Base-by-base conservation (phyloP, 2,888 invertebrate species). In the Auanema sp. region DNA sequence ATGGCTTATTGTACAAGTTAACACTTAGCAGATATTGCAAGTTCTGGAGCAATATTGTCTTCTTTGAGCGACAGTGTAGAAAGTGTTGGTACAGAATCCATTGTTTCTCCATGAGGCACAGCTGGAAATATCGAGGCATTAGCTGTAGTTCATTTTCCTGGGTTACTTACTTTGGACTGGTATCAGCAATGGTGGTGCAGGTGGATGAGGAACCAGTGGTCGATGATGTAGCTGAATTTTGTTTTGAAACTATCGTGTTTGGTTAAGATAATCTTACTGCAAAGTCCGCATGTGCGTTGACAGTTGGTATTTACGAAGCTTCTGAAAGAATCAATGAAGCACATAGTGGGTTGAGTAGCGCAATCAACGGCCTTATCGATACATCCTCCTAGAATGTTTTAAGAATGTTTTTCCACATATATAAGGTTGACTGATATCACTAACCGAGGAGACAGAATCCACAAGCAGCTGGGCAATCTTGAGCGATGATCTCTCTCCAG, bases 291-390 rank as follows among this genome's bases (percentile, higher is more conserved):
- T 5, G 33, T 33, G 8, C 47, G 16, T 47, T 47, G 47, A 47
- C 47, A 47, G 21, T 47, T 47, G 18, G 16, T 11, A 11, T 5
- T 47, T 5, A 11, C 11, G 21, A 47, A 47, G 16, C 18, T 16
- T 11, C 11, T 16, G 16, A 47, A 16, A 21, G 16, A 18, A 8
- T 18, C 21, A 2, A 18, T 47, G 47, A 18, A 18, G 47, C 47
- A 47, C 16, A 47, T 47, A 5, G 47, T 18, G 5, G 47, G 47
- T 8, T 47, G 18, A 11, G 47, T 21, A 8, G 1, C 47, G 21
- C 47, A 47, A 47, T 47, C 47, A 11, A 47, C 47, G 11, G 47
- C 47, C 47, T 47, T 47, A 47, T 47, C 47, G 47, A 47, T 47
- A 21, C 47, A 47, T 2, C 47, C 47, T 16, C 47, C 47, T 33